Base-by-base conservation (phyloP, 1,140 invertebrate species). In the Dreissena polymorpha region DNA sequence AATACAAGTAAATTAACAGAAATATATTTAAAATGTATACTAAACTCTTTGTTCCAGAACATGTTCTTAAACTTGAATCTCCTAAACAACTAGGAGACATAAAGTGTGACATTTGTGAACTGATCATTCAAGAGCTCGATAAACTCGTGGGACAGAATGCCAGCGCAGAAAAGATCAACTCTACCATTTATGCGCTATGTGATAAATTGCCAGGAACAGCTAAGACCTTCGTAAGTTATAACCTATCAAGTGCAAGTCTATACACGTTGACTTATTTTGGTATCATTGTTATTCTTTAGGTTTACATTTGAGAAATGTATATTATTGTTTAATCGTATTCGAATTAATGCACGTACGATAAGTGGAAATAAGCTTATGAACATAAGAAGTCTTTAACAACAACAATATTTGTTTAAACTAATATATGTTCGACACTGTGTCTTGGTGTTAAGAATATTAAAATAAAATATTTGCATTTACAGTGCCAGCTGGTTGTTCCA, bases 81-180 rank as follows among this genome's bases (percentile, higher is more conserved):
- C 16, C 57, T 5, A n/a, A n/a, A 16, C 25, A 51, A 23, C 60
- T 51, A 0, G 74, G 63, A 13, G 74, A 77, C 67, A 16, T 78
- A 27, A 70, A 78, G 65, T 78, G 76, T 60, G 51, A 78, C 21
- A 78, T 78, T 29, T 78, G 76, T 60, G 76, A 78, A 27, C 29
- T 78, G 13, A 57, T 78, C 0, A 69, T 78, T 23, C 8, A 57
- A 57, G 76, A 39, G 25, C 10, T 70, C 3, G 76, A 78, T 10
- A 70, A 39, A 51, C 21, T 78, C 39, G 50, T 78, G 16, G 51
- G 51, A 8, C 5, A 68, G 12, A 78, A 78, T 69, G 76, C 76
- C 5, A 68, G 64, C 18, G 67, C 16, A 10, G 76, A 23, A 25
- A 69, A 78, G 29, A 78, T 78, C 29, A 78, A 78, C n/a, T 50